Evolutionary conservation across 2,113 vertebrate species (phyloP).

Genomic region (Salvelinus sp.): DNA sequence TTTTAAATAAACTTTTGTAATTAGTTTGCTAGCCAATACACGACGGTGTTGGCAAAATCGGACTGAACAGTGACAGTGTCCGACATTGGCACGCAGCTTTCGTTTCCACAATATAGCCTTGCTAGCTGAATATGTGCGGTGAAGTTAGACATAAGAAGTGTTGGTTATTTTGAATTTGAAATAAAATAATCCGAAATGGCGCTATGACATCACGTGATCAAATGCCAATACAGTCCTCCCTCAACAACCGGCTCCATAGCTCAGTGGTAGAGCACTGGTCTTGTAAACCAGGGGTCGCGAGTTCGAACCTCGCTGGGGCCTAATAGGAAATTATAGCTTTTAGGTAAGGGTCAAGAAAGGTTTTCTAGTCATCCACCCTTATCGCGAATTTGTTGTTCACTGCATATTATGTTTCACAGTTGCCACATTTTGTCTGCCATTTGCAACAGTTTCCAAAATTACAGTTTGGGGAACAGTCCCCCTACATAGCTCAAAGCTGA

Average conservation of each 20-base stretch:
- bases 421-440: not conserved
- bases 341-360: not conserved
- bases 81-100: no score
- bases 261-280: slow-evolving; percentile 66
- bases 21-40: no score
- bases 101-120: no score
- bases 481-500: not conserved
- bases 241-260: slow-evolving; percentile 49
- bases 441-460: not conserved
- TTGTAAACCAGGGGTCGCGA: slow-evolving; percentile 63
- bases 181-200: no score
- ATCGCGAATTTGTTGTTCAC: not conserved
- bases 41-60: no score
- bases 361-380: not conserved
- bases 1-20: no score
- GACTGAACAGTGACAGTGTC: no score
- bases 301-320: slow-evolving; percentile 60
- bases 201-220: not conserved
- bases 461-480: no score
- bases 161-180: no score
- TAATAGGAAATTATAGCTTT: not conserved
- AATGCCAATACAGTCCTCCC: not conserved
- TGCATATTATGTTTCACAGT: not conserved
- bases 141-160: no score
- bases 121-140: no score